Base-by-base conservation (phyloP, 2,888 invertebrate species). In the Ectemnius continuus region DNA sequence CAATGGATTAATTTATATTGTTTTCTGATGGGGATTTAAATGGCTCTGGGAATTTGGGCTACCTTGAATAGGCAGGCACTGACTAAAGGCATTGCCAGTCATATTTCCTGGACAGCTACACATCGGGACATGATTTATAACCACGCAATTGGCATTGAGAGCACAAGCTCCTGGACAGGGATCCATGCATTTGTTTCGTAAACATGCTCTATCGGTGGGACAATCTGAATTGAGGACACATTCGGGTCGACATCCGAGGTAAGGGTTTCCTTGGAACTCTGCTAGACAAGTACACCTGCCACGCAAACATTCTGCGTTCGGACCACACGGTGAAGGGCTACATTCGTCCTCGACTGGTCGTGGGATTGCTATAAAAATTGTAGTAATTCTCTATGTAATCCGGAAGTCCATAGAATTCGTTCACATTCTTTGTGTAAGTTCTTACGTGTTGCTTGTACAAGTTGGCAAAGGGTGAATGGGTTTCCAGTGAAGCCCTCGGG, bases 101-200 rank as follows among this genome's bases (percentile, higher is more conserved):
- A 92, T 94, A 48, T 80, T 80, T 79, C 94, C 94, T 84, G 93
- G 91, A 5, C 94, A 94, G 81, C 91, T 92, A 81, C 94, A 95
- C 78, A 92, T 92, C 1, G 94, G 93, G 60, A 93, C 91, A 81
- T 94, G 97, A 87, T 96, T 96, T 69, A 95, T 93, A 23, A 95
- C 96, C 83, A 94, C 93, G 86, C 97, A 97, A 75, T 94, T 92
- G 2, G 96, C 95, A 87, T 94, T 94, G 65, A 92, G 90, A n/a
- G 96, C 97, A 88, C 97, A 97, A 85, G 95, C 95, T 79, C 95
- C 95, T 23, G 93, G 93, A 84, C 97, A 97, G 4, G 97, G 97
- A 90, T 97, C 94, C 20, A 93, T 91, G 88, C 97, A 97, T 91
- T 96, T 96, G 76, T 95, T 95, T 80, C 94, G 93, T 46, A 95